Evolutionary conservation across 2,113 vertebrate genomes (phyloP).

Genomic region (Prietella phreatophila): DNA sequence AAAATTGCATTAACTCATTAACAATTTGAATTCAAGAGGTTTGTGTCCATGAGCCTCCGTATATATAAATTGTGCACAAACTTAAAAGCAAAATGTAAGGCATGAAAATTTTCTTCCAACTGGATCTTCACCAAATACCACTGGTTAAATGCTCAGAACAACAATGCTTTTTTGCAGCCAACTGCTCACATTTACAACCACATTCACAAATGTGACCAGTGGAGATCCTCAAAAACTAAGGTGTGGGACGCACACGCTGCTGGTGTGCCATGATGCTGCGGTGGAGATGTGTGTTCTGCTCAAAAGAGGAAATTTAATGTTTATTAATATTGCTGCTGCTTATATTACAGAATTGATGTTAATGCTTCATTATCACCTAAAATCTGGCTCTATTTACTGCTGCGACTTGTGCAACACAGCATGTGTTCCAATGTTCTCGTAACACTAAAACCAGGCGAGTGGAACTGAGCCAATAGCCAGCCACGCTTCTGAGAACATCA

Average conservation of each 20-base stretch:
- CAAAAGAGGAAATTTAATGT: not conserved
- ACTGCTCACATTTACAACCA: not conserved
- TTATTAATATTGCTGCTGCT: not conserved
- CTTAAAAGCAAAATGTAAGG: not conserved
- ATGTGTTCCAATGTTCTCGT: not conserved
- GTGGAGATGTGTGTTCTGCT: not conserved
- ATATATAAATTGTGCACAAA: not conserved
- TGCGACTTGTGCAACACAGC: not conserved
- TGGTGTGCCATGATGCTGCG: not conserved
- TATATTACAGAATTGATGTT: not conserved
- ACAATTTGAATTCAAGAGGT: not conserved
- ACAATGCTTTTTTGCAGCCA: not conserved
- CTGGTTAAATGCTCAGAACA: not conserved
- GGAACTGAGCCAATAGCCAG: not conserved
- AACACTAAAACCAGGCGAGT: not conserved
- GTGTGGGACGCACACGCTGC: not conserved
- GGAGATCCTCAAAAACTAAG: not conserved
- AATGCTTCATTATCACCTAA: constrained; percentile 7
- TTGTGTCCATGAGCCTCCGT: not conserved
- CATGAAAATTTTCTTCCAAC: not conserved
- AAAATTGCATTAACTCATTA: not conserved
- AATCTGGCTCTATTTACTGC: not conserved
- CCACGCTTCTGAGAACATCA: not conserved
- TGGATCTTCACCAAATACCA: not conserved
- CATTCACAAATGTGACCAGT: not conserved